These are phyloP conservation scores for Oedothorax gibbosus DNA, from an alignment of 1,140 invertebrate genomes.

Conservation along the genomic window DNA sequence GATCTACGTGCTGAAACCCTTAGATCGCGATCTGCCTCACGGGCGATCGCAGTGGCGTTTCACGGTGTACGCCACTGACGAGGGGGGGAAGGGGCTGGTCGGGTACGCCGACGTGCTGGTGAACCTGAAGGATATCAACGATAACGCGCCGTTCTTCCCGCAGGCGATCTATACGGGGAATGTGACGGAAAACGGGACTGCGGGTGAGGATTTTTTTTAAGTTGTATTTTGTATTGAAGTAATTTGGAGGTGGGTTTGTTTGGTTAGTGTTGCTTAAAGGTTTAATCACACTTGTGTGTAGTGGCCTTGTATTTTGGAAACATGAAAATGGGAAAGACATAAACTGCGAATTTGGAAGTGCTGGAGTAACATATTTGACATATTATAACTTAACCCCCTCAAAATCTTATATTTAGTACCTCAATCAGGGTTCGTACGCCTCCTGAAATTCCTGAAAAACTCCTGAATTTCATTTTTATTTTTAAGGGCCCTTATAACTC, in stretches of 20 bases:
- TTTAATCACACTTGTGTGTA: too few relatives aligned
- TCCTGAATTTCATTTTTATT: too few relatives aligned
- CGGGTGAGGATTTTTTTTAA: conserved; percentile 73
- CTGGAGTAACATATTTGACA: too few relatives aligned
- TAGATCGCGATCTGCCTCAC: conserved; percentile 96
- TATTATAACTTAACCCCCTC: too few relatives aligned
- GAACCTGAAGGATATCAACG: conserved; percentile 97
- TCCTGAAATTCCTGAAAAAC: too few relatives aligned
- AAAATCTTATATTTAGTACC: too few relatives aligned
- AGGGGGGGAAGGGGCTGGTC: conserved; percentile 93
- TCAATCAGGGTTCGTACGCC: too few relatives aligned
- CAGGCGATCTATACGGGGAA: conserved; percentile 90
- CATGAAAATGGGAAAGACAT: too few relatives aligned
- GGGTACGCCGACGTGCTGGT: conserved; percentile 99
- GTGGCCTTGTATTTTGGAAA: too few relatives aligned
- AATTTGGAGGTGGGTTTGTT: not conserved
- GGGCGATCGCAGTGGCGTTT: conserved; percentile 97
- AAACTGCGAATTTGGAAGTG: too few relatives aligned
- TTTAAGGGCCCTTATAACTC: too few relatives aligned
- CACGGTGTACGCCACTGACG: conserved; percentile 97
- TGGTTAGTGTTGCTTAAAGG: too few relatives aligned
- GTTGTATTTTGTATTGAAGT: not conserved
- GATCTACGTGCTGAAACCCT: conserved; percentile 83
- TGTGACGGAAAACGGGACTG: conserved; percentile 94
- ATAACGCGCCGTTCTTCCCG: conserved; percentile 96